phyloP scores from a whole-genome alignment of 2,113 vertebrate genomes.

The Toxotes chatareus region DNA sequence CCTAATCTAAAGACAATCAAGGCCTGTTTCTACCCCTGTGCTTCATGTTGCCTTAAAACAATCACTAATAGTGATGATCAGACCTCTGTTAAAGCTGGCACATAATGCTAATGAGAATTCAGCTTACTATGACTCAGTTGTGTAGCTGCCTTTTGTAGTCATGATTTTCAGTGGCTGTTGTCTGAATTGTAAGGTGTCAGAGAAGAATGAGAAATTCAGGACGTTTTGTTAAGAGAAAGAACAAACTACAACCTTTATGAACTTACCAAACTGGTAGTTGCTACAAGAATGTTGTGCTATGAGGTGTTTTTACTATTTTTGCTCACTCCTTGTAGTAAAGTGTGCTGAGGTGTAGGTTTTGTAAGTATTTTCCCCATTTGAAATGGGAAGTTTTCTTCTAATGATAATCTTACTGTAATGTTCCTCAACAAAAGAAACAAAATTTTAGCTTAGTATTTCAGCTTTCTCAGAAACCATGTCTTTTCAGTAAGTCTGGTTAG shows the following conservation, averaged over 20 bases:
- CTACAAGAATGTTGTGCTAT: neutral
- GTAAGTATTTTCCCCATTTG: neutral
- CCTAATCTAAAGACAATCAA: neutral
- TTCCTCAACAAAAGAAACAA: neutral
- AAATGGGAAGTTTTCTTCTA: neutral
- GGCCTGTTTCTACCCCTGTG: neutral
- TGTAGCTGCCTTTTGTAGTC: neutral
- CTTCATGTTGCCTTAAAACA: neutral
- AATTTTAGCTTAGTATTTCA: neutral
- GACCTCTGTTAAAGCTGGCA: neutral
- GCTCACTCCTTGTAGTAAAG: neutral
- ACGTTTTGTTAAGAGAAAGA: neutral
- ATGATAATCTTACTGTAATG: neutral
- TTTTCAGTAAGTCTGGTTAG: neutral
- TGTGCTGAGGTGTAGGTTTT: slow-evolving; percentile 1
- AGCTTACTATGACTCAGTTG: neutral
- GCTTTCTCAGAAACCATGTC: neutral
- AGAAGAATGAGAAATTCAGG: no score
- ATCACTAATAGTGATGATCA: neutral
- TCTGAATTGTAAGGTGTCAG: neutral
- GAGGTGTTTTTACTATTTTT: slow-evolving; percentile 6
- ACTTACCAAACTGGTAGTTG: slow-evolving; percentile 1
- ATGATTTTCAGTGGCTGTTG: neutral
- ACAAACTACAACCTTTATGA: neutral
- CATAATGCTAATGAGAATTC: neutral